Evolutionary conservation across 2,888 invertebrate genomes (phyloP), one percentile per base, ranked within the genome.

Genomic region (Stictocephala bisonia): DNA sequence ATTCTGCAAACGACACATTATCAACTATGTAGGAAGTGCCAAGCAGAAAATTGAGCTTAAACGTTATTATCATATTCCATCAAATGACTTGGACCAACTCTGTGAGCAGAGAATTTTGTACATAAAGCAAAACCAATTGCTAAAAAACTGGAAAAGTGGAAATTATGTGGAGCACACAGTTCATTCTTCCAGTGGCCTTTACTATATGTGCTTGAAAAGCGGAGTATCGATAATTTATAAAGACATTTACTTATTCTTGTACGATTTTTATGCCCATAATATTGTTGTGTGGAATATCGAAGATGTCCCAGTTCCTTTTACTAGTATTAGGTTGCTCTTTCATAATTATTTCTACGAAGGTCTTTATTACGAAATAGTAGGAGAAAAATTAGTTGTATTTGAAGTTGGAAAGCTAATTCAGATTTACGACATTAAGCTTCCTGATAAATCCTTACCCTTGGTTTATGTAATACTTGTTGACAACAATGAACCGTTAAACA

Each of bases 351-450:
- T 44, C 18, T 64, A 64, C 15, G 64, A 64, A 15, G 64, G 64
- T n/a, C 44, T 64, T 13, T 44, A 64, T 15, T 64, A 41, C n/a
- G 44, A 64, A 64, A 27, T 64, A 3, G 41, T 40, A n/a, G 64
- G 64, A 15, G 27, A 44, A 9, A 64, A 64, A 44, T 13, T 64
- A 7, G 35, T 64, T 24, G 24, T 64, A 15, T 1, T 64, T 18
- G 64, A 64, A 44, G 64, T 64, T 7, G 64, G 64, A 18, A 64
- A 64, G 15, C 64, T 64, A 1, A 64, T 64, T 15, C 64, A 64
- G 40, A 64, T 64, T 22, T 64, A 64, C 15, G 44, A n/a, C 6
- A 44, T 64, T 13, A 40, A 64, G 24, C 64, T 64, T 15, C 64
- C 64, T n/a, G 64, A 64, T n/a, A 64, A 64, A 26, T 18, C n/a